Evolutionary conservation across 2,113 vertebrate species (phyloP).

Genomic region (Corapipo altera): DNA sequence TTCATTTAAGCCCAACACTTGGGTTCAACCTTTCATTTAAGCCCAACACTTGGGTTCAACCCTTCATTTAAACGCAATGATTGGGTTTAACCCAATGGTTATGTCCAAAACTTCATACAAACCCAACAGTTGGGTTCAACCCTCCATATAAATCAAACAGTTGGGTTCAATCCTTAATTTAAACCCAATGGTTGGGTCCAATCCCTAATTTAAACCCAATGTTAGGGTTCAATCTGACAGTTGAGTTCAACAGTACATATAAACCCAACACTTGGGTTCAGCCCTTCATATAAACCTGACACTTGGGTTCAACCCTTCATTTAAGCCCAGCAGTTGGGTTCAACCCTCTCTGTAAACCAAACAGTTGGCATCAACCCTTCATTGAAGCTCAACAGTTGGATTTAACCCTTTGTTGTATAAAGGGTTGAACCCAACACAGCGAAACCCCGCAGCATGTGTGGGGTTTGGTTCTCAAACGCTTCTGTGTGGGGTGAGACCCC

Average conservation of each 20-base stretch:
- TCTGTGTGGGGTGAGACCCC: neutral
- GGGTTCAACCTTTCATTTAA: neutral
- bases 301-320: neutral
- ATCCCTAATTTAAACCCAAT: accelerated
- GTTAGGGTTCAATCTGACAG: neutral
- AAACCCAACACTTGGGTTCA: accelerated
- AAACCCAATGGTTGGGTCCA: neutral
- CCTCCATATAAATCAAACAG: neutral
- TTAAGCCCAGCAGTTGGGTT: accelerated
- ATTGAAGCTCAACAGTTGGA: neutral
- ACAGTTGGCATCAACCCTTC: accelerated
- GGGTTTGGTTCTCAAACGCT: accelerated
- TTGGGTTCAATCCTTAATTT: neutral
- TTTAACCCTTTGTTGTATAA: neutral
- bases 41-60: neutral
- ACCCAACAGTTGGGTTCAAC: neutral
- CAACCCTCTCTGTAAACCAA: neutral
- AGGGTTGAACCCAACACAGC: neutral
- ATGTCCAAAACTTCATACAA: too few species aligned
- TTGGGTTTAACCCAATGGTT: neutral
- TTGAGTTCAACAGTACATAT: neutral
- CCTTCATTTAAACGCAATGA: accelerated
- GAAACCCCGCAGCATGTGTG: neutral
- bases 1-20: neutral
- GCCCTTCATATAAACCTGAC: accelerated